These are phyloP conservation scores for Epinotia demarniana DNA, from an alignment of 2,888 invertebrate species.

Conservation along the genomic window DNA sequence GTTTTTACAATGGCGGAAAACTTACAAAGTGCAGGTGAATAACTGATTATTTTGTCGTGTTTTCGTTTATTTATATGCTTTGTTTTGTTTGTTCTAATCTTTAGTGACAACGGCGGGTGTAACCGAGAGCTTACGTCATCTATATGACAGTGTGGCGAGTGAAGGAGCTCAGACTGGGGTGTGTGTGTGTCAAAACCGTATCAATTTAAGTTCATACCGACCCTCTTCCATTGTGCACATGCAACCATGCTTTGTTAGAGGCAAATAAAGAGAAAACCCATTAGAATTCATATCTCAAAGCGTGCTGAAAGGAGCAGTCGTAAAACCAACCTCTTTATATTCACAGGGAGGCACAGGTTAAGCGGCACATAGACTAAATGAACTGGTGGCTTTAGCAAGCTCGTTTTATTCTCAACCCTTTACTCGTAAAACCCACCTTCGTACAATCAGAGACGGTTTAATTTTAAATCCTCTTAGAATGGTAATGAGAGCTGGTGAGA, in stretches of 20 bases:
- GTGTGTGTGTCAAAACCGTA: slow-evolving; percentile 14
- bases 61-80: neutral
- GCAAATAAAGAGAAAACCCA: slow-evolving; percentile 8
- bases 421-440: neutral
- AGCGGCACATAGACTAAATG: slow-evolving; percentile 33
- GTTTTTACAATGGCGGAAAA: slow-evolving; percentile 15
- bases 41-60: neutral
- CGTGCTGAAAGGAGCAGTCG: slow-evolving; percentile 32
- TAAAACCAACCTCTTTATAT: slow-evolving; percentile 38
- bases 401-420: neutral
- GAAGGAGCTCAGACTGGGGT: neutral
- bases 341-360: slow-evolving; percentile 34
- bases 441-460: neutral
- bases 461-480: neutral
- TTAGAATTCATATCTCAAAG: slow-evolving; percentile 27
- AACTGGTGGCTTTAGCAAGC: slow-evolving; percentile 23
- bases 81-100: neutral
- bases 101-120: neutral
- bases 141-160: slow-evolving; percentile 1
- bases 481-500: neutral
- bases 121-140: slow-evolving; percentile 1
- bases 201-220: neutral
- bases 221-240: slow-evolving; percentile 2
- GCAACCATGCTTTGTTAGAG: slow-evolving; percentile 18
- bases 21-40: neutral